Evolutionary conservation across 2,797 vertebrate species (phyloP), one percentile per base, ranked within the genome.

Genomic region (Remorina albescens): DNA sequence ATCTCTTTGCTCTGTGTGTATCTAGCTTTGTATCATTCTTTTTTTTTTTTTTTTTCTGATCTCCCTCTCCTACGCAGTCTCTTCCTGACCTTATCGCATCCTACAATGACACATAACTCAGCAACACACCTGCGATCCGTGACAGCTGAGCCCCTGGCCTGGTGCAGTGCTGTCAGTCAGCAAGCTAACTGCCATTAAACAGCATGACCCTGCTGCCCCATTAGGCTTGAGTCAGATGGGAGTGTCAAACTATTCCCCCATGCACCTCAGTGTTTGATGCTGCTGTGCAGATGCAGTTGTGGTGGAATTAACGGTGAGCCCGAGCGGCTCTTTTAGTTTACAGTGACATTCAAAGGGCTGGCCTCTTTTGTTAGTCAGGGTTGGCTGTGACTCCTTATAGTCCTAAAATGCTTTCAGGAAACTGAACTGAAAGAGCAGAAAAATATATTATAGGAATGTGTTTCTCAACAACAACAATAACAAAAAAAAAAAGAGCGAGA

Each of bases 61-160:
- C 57, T 59, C 19, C 37, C 19, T 75, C 70, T 78, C 59, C 68
- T 61, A 46, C 75, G 66, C 75, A 57, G 83, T 74, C 73, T 69
- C 85, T 84, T 76, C 89, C 92, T 86, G 86, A 88, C 88, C 92
- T 96, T 94, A 94, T 93, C 92, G 87, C 84, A 83, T 88, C 90
- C 88, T 90, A 85, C 93, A 94, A 94, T 95, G 93, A 96, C 95
- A 95, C 94, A 96, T 95, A 96, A 96, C 94, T 96, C 95, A 92
- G 83, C 81, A 82, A 88, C 79, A 90, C 93, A 93, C 93, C 94
- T 95, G 93, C 95, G 94, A 94, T 89, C 71, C 58, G 74, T 94
- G 95, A 96, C 95, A 95, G 93, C 93, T 84, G 91, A 96, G 94
- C 91, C 91, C 90, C 92, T 93, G 94, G 94, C 93, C 92, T 89